Evolutionary conservation across 1,140 invertebrate genomes (phyloP), one percentile per base, ranked within the genome.

Genomic region (Theocolax elegans): DNA sequence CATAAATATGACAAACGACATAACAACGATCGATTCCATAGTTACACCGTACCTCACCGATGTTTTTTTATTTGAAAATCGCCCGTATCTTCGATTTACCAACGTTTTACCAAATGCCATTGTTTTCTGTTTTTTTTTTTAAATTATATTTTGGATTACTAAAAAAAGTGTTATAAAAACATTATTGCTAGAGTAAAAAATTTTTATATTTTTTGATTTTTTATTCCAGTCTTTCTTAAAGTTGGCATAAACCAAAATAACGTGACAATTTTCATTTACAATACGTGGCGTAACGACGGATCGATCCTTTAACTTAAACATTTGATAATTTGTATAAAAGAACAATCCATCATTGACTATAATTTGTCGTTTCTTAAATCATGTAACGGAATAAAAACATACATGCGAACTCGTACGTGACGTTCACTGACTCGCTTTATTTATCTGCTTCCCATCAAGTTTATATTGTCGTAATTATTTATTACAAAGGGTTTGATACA

Each of bases 1-100:
- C 77, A 76, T 82, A 79, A 80, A 80, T 80, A 77, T 82, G 76
- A 82, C 73, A 80, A 82, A 79, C 77, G 78, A 80, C 72, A 81
- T 80, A 81, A 81, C 78, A 81, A 81, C 76, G 76, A 82, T 75
- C 73, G 74, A 78, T 79, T 77, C 74, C 76, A 80, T 74, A 75
- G 78, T 74, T 76, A 79, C 76, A 80, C n/a, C n/a, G n/a, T n/a
- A n/a, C n/a, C n/a, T n/a, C n/a, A n/a, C 77, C 77, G 72, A 75
- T 56, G 27, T 69, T 42, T 63, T 31, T 48, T 60, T 63, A 40
- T 12, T 64, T 63, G 31, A 58, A 35, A 73, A 66, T 56, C 51
- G 66, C 56, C 67, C 27, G 21, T 51, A 51, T 48, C 46, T 35
- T 59, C 44, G 29, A 59, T 60, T 3, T 56, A 19, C 19, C 27